Base-by-base conservation (phyloP, 2,888 invertebrate species). In the Drosophila mettleri region DNA sequence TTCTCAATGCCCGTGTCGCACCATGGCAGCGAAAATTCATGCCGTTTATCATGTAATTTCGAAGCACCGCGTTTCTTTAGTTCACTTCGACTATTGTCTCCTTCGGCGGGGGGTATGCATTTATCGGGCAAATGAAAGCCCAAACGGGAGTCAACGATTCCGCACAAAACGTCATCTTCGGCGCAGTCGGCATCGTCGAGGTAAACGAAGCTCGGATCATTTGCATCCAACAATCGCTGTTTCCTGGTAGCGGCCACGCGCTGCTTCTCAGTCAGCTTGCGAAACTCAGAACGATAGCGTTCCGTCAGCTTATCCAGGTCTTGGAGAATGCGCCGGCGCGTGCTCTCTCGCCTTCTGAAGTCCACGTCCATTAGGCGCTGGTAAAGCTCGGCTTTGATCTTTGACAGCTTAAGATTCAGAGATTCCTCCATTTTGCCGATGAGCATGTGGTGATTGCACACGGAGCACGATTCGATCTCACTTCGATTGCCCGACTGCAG, bases 401-500 rank as follows among this genome's bases (percentile, higher is more conserved):
- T 16, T 2, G 62, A 52, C 36, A 81, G 39, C 7, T 71, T 53
- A 0, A 1, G 1, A 0, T 54, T 52, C 14, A 86, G 52, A 0
- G 77, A 79, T 1, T 70, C 33, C 45, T 89, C 76, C 59, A 83
- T 46, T 9, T 61, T 33, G 6, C 68, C 45, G 0, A 83, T 52
- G 8, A 46, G 27, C 36, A 55, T 75, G 27, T 91, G 89, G 29
- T 79, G 65, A 12, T 9, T 20, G 53, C 84, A 89, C 41, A 80
- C 20, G 8, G 58, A 38, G 4, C 62, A 31, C 22, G 63, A 54
- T 4, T 76, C 60, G 0, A n/a, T 3, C 1, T 43, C 14, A 7
- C 63, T 9, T 0, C n/a, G n/a, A n/a, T 69, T 51, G 0, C 36
- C 62, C 1, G 63, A 43, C 3, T 46, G 14, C 10, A 78, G 46